Percentiles rank a stretch among this genome's conserved stretches.
Conservation (phyloP, 2,888 invertebrate species). For the Acleris literana region DNA sequence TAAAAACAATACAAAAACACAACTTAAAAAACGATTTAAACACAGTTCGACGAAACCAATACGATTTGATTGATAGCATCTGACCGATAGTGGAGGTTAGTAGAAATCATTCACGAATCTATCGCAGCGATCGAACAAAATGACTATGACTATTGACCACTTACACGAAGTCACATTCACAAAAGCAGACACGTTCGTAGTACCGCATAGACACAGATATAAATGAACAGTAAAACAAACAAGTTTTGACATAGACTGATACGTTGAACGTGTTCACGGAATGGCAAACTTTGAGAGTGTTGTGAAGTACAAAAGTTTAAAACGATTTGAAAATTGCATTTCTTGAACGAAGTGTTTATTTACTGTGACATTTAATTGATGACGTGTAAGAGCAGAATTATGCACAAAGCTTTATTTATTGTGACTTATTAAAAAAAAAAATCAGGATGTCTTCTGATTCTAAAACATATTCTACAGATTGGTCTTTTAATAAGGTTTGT, state of each 20-base stretch:
- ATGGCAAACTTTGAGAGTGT: conserved; percentile 19
- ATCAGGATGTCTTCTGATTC: too few relatives aligned
- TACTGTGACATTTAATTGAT: not conserved
- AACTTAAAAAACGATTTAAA: conserved; percentile 21
- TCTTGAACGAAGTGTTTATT: conserved; percentile 3
- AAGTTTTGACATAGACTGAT: conserved; percentile 23
- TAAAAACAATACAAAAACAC: not conserved
- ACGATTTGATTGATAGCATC: conserved; percentile 21
- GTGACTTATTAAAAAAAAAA: too few relatives aligned
- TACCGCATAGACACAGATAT: conserved; percentile 28
- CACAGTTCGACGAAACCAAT: conserved; percentile 23
- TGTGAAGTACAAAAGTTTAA: conserved; percentile 25
- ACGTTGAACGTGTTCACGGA: conserved; percentile 10
- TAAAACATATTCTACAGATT: too few relatives aligned
- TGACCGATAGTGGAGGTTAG: conserved; percentile 23
- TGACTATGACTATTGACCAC: conserved; percentile 32
- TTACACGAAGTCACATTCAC: conserved; percentile 34
- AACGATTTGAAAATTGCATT: conserved; percentile 21
- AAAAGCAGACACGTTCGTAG: conserved; percentile 26
- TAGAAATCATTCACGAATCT: conserved; percentile 36
- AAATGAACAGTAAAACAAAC: conserved; percentile 27
- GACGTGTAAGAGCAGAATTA: too few relatives aligned
- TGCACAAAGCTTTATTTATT: too few relatives aligned
- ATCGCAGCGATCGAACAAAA: conserved; percentile 35
- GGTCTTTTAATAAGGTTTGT: too few relatives aligned